These are phyloP conservation scores for Pseudomyrmex concolor DNA, from an alignment of 1,140 invertebrate species.

Conservation along the genomic window DNA sequence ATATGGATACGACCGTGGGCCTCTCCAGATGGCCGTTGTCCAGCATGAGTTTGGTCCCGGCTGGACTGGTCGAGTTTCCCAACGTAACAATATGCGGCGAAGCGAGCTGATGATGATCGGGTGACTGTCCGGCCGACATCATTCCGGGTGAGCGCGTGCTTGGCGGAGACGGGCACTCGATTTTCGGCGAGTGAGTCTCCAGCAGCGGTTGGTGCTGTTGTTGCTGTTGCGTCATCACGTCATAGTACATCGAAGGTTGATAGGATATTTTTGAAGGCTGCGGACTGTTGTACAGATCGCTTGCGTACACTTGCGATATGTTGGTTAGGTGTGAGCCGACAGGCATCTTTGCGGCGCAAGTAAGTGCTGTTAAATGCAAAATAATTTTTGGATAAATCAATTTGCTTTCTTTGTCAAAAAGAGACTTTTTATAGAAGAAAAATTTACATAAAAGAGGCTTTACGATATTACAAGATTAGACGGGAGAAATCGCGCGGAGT, in stretches of 20 bases:
- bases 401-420: no score
- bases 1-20: conserved; percentile 80
- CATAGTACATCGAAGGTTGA: conserved; percentile 74
- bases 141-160: conserved; percentile 78
- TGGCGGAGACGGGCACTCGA: conserved; percentile 81
- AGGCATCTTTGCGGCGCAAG: conserved; percentile 74
- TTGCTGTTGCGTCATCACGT: conserved; percentile 74
- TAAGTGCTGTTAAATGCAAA: conserved; percentile 75
- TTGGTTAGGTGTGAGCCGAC: conserved; percentile 51
- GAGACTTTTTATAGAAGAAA: no score
- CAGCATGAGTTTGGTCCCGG: conserved; percentile 71
- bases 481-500: no score
- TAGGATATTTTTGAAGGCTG: conserved; percentile 69
- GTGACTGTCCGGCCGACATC: conserved; percentile 77
- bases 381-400: conserved; percentile 24
- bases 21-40: conserved; percentile 78
- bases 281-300: conserved; percentile 64
- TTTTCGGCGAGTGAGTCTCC: conserved; percentile 80
- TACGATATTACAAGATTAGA: no score
- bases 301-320: conserved; percentile 70
- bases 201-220: conserved; percentile 73
- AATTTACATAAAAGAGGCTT: not conserved
- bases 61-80: conserved; percentile 72
- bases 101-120: conserved; percentile 80
- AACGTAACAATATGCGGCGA: conserved; percentile 80